phyloP scores from a whole-genome alignment of 2,888 invertebrate species.

The Lobophora halterata region DNA sequence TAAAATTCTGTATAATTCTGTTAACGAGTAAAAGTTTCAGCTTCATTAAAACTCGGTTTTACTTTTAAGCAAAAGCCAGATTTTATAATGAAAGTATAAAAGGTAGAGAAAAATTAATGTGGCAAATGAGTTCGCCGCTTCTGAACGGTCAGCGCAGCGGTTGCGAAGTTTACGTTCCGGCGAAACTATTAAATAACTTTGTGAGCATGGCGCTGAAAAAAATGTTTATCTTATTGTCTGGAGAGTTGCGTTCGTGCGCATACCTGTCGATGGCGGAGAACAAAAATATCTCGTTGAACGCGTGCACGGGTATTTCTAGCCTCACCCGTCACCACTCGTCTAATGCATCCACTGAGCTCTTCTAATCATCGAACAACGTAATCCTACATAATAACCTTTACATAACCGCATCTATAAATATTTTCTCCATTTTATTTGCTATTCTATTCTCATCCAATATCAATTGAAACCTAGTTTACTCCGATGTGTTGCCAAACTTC shows the following conservation, averaged over 20 bases:
- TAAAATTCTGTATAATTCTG: constrained; percentile 7
- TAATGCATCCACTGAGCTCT: constrained; percentile 29
- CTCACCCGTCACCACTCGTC: constrained; percentile 31
- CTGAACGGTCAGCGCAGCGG: constrained; percentile 17
- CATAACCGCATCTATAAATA: constrained; percentile 17
- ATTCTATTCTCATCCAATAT: constrained; percentile 3
- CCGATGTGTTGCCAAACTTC: constrained; percentile 12
- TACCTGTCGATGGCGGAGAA: constrained; percentile 62
- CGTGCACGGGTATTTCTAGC: constrained; percentile 52
- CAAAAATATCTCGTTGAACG: constrained; percentile 54
- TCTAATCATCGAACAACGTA: constrained; percentile 25
- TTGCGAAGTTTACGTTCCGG: constrained; percentile 26
- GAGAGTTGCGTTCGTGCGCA: constrained; percentile 44
- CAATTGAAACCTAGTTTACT: constrained; percentile 10
- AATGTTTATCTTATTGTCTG: constrained; percentile 38
- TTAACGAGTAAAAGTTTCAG: constrained; percentile 18
- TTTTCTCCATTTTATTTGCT: constrained; percentile 2
- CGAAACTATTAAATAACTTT: constrained; percentile 26
- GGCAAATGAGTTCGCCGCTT: constrained; percentile 17
- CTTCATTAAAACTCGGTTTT: constrained; percentile 23
- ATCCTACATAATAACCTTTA: constrained; percentile 18
- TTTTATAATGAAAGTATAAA: constrained; percentile 16
- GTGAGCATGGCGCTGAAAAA: constrained; percentile 31
- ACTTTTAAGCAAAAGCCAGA: constrained; percentile 10
- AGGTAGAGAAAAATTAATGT: constrained; percentile 14